Evolutionary conservation across 2,888 invertebrate genomes (phyloP), one percentile per base, ranked within the genome.

Genomic region (Ochropleura plecta): DNA sequence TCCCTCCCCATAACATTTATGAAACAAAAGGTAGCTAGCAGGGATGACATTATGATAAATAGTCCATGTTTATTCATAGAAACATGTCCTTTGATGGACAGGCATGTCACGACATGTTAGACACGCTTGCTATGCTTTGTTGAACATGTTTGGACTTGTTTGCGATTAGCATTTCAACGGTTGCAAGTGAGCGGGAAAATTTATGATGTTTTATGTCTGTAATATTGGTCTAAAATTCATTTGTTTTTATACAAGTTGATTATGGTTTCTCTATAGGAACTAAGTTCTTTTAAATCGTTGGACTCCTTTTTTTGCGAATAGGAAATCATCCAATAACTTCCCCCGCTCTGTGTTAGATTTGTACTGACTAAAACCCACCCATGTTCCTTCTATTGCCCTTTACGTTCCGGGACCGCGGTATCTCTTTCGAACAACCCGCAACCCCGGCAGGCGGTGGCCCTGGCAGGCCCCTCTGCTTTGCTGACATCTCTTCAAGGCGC

Each of bases 61-160:
- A 60, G 82, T 46, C 30, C 55, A 68, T 55, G 77, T 64, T 69
- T 82, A 80, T 77, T 77, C 68, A 79, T 76, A 48, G 64, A 30
- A 62, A 44, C 66, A 49, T 76, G 62, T 80, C 78, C 71, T 78
- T 72, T 72, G 82, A 82, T 51, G 72, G 73, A 66, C 78, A 59
- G 40, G 46, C 65, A 48, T 66, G 78, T 82, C 42, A 51, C 18
- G 64, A 57, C 74, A 74, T 71, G 68, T 80, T 30, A 68, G 69
- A 73, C 55, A 70, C 60, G 59, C 49, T 10, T 18, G 62, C 14
- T 42, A 76, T 55, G 73, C 80, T 66, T 79, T 73, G 73, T 83
- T 79, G 42, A 44, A 67, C 66, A 64, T 64, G 55, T 79, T 70
- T 57, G 20, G 67, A 70, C 30, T 49, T 79, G 70, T 82, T 78